phyloP scores from a whole-genome alignment of 1,140 invertebrate genomes.

The Tetramorium parvispinum region DNA sequence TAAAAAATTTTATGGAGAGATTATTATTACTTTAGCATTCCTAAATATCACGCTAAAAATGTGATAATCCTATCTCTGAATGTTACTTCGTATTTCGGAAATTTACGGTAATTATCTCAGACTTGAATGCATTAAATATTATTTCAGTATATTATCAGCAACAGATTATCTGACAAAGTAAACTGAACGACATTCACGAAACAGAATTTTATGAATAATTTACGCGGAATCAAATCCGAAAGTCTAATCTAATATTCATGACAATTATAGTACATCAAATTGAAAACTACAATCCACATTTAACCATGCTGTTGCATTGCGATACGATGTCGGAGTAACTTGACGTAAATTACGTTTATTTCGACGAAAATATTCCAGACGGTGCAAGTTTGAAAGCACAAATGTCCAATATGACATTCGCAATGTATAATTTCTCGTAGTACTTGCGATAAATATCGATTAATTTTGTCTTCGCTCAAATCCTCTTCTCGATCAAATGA shows the following conservation, averaged over 20 bases:
- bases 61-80: background rate
- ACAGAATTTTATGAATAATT: no score
- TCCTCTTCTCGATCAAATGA: background rate
- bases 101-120: background rate
- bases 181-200: no score
- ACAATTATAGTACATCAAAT: background rate
- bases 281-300: background rate
- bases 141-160: background rate
- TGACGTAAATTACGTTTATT: background rate
- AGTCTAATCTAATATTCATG: no score
- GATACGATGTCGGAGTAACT: no score
- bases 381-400: background rate
- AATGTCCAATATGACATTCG: background rate
- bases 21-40: background rate
- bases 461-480: background rate
- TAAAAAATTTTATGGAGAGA: background rate
- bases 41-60: background rate
- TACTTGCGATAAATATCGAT: background rate
- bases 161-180: no score
- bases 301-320: background rate
- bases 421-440: background rate
- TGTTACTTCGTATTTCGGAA: conserved; percentile 2
- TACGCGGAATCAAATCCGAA: no score
- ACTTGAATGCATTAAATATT: background rate
- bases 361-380: background rate